Evolutionary conservation across 2,113 vertebrate genomes (phyloP).

Genomic region (Tupaia chinensis): DNA sequence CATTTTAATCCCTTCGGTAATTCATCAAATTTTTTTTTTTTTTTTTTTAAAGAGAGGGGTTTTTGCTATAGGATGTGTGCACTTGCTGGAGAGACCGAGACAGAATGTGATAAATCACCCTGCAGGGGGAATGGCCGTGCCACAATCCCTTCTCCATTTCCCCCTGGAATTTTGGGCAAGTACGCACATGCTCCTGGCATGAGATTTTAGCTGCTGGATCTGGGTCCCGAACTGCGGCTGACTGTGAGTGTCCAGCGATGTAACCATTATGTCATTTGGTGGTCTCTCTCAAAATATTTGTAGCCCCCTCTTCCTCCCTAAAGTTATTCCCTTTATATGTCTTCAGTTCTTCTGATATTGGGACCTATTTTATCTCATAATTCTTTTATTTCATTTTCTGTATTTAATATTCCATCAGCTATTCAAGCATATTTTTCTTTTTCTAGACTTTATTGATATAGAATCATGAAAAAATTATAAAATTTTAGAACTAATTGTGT

Average conservation of each 20-base stretch:
- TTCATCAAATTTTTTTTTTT: neutral
- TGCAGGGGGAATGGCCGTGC: too few species aligned
- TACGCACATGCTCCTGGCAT: too few species aligned
- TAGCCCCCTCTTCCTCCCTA: neutral
- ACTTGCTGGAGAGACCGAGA: too few species aligned
- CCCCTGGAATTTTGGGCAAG: too few species aligned
- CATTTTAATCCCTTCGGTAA: conserved; percentile 48
- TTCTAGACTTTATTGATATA: conserved; percentile 33
- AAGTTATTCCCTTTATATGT: neutral
- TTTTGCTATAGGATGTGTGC: too few species aligned
- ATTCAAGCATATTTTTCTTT: conserved; percentile 35
- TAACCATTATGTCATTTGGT: too few species aligned
- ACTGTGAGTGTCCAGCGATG: too few species aligned
- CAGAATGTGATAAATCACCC: too few species aligned
- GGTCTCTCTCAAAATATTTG: conserved; percentile 30
- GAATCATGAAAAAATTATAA: conserved; percentile 11
- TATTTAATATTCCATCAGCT: conserved; percentile 22
- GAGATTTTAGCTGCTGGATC: too few species aligned
- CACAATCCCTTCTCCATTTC: too few species aligned
- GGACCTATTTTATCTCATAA: neutral
- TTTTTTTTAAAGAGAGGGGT: too few species aligned
- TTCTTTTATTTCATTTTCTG: conserved; percentile 43
- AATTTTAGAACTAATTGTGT: conserved; percentile 54
- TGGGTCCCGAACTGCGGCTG: too few species aligned
- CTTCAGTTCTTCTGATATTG: neutral